A percentile compares a stretch with the other conserved stretches of the same genome.
Conservation (phyloP, 2,888 invertebrate species). For the Eutolmus rufibarbis region DNA sequence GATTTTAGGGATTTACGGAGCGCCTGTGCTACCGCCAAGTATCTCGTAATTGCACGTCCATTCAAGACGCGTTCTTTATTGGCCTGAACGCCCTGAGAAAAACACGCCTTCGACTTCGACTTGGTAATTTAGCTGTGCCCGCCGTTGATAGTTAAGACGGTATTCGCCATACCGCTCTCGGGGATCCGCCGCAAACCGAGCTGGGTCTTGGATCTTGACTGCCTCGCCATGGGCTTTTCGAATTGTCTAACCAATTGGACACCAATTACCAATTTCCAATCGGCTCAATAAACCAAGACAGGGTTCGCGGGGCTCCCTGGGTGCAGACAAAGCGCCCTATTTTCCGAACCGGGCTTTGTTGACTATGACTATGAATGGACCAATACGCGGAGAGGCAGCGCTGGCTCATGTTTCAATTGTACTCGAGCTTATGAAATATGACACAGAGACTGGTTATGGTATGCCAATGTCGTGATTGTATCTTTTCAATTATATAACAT, state of each 20-base stretch:
- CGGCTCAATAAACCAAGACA: slow-evolving; percentile 5
- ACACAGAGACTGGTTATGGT: slow-evolving; percentile 42
- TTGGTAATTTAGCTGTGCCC: slow-evolving; percentile 21
- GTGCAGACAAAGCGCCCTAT: background rate
- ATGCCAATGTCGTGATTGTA: slow-evolving; percentile 43
- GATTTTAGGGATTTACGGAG: background rate
- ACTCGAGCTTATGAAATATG: slow-evolving; percentile 44
- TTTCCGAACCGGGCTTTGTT: slow-evolving; percentile 21
- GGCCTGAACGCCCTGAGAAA: slow-evolving; percentile 39
- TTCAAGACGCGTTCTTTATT: slow-evolving; percentile 13
- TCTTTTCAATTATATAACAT: slow-evolving; percentile 45
- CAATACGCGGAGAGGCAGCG: slow-evolving; percentile 3
- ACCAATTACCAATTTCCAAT: slow-evolving; percentile 44
- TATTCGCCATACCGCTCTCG: background rate
- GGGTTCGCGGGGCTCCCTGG: background rate
- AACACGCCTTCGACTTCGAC: slow-evolving; percentile 36
- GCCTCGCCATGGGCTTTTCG: background rate
- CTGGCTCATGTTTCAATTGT: slow-evolving; percentile 44
- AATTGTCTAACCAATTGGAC: slow-evolving; percentile 35
- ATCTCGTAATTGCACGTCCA: slow-evolving; percentile 30
- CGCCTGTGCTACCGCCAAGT: slow-evolving; percentile 2
- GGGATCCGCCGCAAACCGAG: background rate
- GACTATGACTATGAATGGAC: slow-evolving; percentile 19
- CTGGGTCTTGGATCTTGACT: background rate
- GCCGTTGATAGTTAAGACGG: background rate